Evolutionary conservation across 1,140 invertebrate species (phyloP).

Genomic region (Drosophila bifasciata): DNA sequence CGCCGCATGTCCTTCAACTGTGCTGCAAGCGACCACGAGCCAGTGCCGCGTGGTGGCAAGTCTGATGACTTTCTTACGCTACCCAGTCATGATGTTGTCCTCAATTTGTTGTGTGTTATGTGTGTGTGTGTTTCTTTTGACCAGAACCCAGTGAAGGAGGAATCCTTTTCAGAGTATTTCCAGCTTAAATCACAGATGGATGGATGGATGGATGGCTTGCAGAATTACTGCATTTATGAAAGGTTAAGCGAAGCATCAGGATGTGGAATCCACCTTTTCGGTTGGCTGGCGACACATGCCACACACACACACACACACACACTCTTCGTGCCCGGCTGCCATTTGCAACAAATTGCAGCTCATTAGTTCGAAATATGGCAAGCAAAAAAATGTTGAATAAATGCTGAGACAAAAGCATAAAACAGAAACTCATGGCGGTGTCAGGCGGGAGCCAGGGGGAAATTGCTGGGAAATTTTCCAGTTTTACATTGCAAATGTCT

Average conservation of each 20-base stretch:
- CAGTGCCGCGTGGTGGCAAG: constrained; percentile 29
- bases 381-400: constrained; percentile 35
- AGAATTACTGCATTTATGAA: background rate
- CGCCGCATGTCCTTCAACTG: constrained; percentile 63
- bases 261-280: background rate
- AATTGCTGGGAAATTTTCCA: constrained; percentile 19
- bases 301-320: constrained; percentile 5
- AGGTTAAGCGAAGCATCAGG: background rate
- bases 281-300: constrained; percentile 51
- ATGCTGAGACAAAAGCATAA: constrained; percentile 61
- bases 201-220: no score
- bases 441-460: background rate
- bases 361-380: constrained; percentile 68
- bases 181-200: no score
- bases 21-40: constrained; percentile 31
- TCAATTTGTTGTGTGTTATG: constrained; percentile 38
- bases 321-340: constrained; percentile 35
- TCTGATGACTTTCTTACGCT: constrained; percentile 77
- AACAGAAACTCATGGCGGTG: constrained; percentile 55
- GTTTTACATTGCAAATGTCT: constrained; percentile 61
- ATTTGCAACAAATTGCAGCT: constrained; percentile 76
- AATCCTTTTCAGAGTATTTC: no score
- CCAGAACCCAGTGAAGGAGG: background rate
- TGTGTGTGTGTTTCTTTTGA: background rate
- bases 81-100: constrained; percentile 45